Conservation (phyloP, 2,797 vertebrate species). For the Channallabes apus region DNA sequence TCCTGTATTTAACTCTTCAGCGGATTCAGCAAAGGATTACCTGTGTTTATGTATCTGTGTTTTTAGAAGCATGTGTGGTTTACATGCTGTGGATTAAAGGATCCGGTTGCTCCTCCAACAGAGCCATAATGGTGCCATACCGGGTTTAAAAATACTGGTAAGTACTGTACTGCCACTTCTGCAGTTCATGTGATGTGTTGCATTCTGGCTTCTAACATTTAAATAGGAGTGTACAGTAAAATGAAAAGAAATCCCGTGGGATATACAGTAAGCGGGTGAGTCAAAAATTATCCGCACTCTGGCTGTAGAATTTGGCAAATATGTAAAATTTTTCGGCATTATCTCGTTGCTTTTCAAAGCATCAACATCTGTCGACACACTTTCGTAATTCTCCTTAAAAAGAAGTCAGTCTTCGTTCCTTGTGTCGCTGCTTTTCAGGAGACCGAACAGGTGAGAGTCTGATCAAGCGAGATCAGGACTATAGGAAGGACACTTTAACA, state of each 20-base stretch:
- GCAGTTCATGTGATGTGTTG: not conserved
- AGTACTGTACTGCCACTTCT: not conserved
- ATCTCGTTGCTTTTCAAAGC: too few species aligned
- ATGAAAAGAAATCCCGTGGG: not conserved
- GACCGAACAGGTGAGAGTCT: too few species aligned
- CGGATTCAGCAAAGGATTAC: slow-evolving; percentile 34
- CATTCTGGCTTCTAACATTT: not conserved
- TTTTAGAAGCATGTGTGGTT: slow-evolving; percentile 27
- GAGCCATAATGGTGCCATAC: not conserved
- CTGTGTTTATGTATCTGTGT: slow-evolving; percentile 32
- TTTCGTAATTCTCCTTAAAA: too few species aligned
- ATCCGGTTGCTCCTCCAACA: not conserved
- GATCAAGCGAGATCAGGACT: too few species aligned
- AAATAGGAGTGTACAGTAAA: not conserved
- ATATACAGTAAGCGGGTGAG: too few species aligned
- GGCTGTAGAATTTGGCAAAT: too few species aligned
- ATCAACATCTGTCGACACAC: too few species aligned
- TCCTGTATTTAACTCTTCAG: not conserved
- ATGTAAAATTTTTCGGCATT: too few species aligned
- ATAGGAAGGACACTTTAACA: too few species aligned
- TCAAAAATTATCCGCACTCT: too few species aligned
- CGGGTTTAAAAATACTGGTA: slow-evolving; percentile 4
- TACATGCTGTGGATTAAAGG: slow-evolving; percentile 5
- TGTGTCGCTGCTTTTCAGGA: too few species aligned
- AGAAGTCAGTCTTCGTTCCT: too few species aligned